phyloP scores from a whole-genome alignment of 2,888 invertebrate genomes.

The Tridacna crocea region DNA sequence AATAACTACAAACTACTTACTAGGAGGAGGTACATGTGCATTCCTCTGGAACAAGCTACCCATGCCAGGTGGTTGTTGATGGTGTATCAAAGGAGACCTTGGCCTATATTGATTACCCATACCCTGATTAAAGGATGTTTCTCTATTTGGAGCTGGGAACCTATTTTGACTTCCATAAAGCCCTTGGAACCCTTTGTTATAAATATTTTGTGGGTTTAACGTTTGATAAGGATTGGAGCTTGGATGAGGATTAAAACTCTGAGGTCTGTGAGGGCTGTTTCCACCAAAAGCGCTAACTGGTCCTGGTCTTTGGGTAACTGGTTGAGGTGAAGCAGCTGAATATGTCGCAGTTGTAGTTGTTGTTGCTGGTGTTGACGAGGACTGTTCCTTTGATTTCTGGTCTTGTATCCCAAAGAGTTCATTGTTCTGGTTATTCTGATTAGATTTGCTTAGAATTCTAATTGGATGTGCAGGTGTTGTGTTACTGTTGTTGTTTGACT shows the following conservation, averaged over 20 bases:
- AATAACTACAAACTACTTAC: neutral
- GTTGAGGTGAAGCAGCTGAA: neutral
- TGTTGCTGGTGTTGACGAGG: neutral
- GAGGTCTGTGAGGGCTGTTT: conserved; percentile 33
- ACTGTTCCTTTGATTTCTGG: conserved; percentile 22
- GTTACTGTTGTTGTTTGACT: conserved; percentile 19
- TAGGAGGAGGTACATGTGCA: conserved; percentile 26
- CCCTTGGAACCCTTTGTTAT: conserved; percentile 47
- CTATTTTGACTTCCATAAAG: conserved; percentile 50
- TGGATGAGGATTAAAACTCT: conserved; percentile 57
- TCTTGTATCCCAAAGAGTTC: conserved; percentile 13
- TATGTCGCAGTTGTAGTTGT: conserved; percentile 5
- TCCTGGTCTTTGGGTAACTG: conserved; percentile 3
- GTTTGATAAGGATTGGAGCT: conserved; percentile 50
- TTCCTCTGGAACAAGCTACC: conserved; percentile 51
- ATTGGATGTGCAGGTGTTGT: conserved; percentile 19
- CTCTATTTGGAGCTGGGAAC: conserved; percentile 41
- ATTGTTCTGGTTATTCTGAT: conserved; percentile 26
- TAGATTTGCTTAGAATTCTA: conserved; percentile 36
- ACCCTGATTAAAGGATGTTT: conserved; percentile 31
- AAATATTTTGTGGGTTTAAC: conserved; percentile 38
- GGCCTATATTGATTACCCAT: conserved; percentile 49
- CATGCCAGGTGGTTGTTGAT: conserved; percentile 28
- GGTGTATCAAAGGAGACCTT: conserved; percentile 44
- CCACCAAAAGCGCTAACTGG: conserved; percentile 7